Percentiles rank a stretch among this genome's conserved stretches.
Conservation (phyloP, 2,113 vertebrate species). For the Ictidomys tridecemlineatus region DNA sequence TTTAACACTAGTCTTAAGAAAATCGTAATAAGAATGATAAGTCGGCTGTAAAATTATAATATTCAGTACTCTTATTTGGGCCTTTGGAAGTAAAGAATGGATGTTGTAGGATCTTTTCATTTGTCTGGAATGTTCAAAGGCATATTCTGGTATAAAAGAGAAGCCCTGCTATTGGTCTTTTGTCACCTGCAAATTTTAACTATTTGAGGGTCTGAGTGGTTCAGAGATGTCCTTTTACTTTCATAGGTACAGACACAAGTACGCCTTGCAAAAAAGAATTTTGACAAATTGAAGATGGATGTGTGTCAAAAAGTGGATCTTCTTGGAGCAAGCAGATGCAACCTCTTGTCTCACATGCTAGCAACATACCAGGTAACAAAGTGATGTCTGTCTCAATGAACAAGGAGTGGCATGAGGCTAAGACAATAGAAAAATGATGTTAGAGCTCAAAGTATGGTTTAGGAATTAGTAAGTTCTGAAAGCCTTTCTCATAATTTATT, state of each 20-base stretch:
- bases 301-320: slow-evolving; percentile 99
- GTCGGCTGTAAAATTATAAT: background rate
- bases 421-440: background rate
- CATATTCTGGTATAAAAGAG: background rate
- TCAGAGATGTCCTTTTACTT: slow-evolving; percentile 66
- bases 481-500: background rate
- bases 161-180: background rate
- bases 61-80: background rate
- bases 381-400: background rate
- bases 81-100: background rate
- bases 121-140: slow-evolving; percentile 25
- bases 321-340: slow-evolving; percentile 97
- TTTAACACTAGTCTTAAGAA: slow-evolving; percentile 38
- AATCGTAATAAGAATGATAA: background rate
- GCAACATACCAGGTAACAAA: slow-evolving; percentile 96
- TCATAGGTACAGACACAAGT: slow-evolving; percentile 97
- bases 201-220: background rate
- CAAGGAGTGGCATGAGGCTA: background rate
- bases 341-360: slow-evolving; percentile 97
- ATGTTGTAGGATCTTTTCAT: background rate
- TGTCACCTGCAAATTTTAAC: slow-evolving; percentile 17
- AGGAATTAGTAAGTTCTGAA: background rate
- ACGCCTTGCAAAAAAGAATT: slow-evolving; percentile 94
- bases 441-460: background rate
- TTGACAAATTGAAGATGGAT: slow-evolving; percentile 98